These are phyloP conservation scores for Thamnophis elegans DNA, from an alignment of 2,797 vertebrate genomes.

Conservation along the genomic window DNA sequence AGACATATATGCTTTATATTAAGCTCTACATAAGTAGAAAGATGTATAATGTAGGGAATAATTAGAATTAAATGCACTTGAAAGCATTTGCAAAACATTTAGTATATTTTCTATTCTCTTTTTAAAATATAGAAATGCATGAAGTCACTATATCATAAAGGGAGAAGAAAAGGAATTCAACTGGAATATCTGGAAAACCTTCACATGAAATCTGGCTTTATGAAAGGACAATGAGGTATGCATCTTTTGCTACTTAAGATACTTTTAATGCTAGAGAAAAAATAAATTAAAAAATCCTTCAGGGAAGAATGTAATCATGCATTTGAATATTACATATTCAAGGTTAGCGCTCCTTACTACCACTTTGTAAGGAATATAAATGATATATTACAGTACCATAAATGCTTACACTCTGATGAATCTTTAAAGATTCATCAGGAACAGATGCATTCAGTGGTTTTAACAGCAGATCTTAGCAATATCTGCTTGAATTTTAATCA, in stretches of 20 bases:
- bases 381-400: background rate
- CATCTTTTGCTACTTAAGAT: background rate
- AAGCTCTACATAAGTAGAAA: background rate
- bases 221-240: constrained; percentile 76
- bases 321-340: background rate
- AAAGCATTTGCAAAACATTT: background rate
- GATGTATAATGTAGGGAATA: background rate
- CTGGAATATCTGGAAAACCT: constrained; percentile 84
- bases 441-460: background rate
- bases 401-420: background rate
- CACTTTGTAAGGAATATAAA: background rate
- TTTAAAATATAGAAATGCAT: constrained; percentile 77
- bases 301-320: background rate
- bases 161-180: constrained; percentile 79
- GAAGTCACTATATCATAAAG: constrained; percentile 77
- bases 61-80: background rate
- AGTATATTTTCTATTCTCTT: background rate
- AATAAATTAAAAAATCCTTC: background rate
- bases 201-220: constrained; percentile 84
- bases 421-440: background rate
- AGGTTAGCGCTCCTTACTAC: background rate
- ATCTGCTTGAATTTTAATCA: background rate
- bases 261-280: background rate
- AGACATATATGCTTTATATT: background rate
- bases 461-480: background rate